Base-by-base conservation (phyloP, 1,140 invertebrate species). In the Harpegnathos saltator region DNA sequence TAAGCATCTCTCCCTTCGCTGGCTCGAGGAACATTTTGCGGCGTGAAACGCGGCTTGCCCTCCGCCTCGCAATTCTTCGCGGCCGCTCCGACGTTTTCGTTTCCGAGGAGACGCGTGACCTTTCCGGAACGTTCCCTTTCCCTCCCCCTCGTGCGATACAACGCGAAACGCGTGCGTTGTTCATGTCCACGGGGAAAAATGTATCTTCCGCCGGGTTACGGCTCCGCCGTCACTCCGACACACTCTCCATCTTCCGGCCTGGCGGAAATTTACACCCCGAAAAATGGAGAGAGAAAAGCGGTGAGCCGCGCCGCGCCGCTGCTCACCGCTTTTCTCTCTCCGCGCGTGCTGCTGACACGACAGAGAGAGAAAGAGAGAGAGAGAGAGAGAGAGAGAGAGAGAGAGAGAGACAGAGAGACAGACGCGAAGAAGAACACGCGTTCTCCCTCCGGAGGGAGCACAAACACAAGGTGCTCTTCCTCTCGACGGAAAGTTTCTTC, bases 211-310 rank as follows among this genome's bases (percentile, higher is more conserved):
- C 33, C 50, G 22, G 29, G 22, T n/a, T n/a, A 78, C 52, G 69
- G 69, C 69, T 69, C 63, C 3, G 38, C 38, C 22, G 63, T 78
- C 63, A 69, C 22, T 69, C 22, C 17, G 1, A n/a, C 29, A 68
- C 22, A 56, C 68, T 78, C 69, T 78, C 17, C 33, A 19, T 29
- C 29, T 24, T 22, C 22, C n/a, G 7, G 50, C 24, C 56, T 69
- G 12, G 19, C 50, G 24, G 19, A 66, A 66, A 77, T 66, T 77
- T 77, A 77, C 66, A 44, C 9, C 33, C 33, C 26, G 75, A 59
- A 69, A 78, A 71, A 29, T 14, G 17, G 17, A 26, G 12, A 44
- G 7, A 44, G 38, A 9, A 58, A 58, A 48, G 9, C n/a, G 14
- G 17, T 15, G 9, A 12, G 22, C 48, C 24, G 50, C 2, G n/a